Evolutionary conservation across 2,888 invertebrate species (phyloP).

Genomic region (Drosophila affinis): DNA sequence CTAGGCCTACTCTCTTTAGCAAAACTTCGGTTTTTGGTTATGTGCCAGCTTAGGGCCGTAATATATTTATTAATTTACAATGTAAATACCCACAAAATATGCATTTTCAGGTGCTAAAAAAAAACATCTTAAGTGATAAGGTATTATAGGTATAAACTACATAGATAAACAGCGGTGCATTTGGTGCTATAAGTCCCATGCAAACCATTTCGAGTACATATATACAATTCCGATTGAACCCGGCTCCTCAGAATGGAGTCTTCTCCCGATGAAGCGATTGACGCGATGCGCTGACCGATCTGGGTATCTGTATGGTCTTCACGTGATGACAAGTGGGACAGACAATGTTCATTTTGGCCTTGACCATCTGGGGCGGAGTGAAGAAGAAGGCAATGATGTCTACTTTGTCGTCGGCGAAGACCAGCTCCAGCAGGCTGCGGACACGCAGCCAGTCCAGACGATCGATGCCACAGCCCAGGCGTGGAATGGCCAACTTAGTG

Average conservation of each 20-base stretch:
- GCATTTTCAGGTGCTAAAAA: slow-evolving; percentile 16
- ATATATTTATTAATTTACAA: slow-evolving; percentile 56
- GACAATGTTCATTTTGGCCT: slow-evolving; percentile 59
- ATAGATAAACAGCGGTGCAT: slow-evolving; percentile 62
- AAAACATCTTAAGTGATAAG: slow-evolving; percentile 20
- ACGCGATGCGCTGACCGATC: slow-evolving; percentile 65
- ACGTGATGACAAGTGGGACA: slow-evolving; percentile 70
- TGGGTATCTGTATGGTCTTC: slow-evolving; percentile 64
- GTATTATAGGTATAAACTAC: slow-evolving; percentile 34
- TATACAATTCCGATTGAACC: slow-evolving; percentile 30
- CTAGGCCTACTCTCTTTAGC: background rate
- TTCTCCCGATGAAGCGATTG: slow-evolving; percentile 69
- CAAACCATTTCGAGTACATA: slow-evolving; percentile 49
- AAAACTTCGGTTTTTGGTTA: slow-evolving; percentile 9
- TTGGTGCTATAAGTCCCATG: slow-evolving; percentile 59
- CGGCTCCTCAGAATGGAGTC: slow-evolving; percentile 57
- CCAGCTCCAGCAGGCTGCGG: slow-evolving; percentile 84
- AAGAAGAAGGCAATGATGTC: slow-evolving; percentile 85
- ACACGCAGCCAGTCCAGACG: slow-evolving; percentile 86
- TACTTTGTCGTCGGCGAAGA: slow-evolving; percentile 84
- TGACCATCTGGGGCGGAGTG: slow-evolving; percentile 67
- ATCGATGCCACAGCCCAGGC: slow-evolving; percentile 88
- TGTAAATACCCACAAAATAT: slow-evolving; percentile 56
- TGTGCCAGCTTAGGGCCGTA: slow-evolving; percentile 1
- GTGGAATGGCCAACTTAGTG: slow-evolving; percentile 86